Conservation (phyloP, 2,888 invertebrate genomes). For the Lepidocyrtoides sp. region DNA sequence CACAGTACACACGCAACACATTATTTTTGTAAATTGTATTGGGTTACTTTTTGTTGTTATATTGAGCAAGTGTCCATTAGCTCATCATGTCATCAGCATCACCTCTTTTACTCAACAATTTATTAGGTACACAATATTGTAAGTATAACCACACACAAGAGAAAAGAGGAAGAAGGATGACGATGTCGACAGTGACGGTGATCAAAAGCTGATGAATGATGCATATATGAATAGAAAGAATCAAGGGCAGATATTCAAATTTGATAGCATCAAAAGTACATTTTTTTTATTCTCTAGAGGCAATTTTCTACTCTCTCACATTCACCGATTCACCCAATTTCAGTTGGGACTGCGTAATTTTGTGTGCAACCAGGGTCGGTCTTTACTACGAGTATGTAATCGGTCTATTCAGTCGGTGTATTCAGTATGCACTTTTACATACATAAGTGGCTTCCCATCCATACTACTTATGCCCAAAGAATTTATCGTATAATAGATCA, state of each 20-base stretch:
- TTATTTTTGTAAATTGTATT: constrained; percentile 8
- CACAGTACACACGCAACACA: no score
- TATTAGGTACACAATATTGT: constrained; percentile 36
- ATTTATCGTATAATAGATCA: constrained; percentile 60
- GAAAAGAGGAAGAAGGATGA: constrained; percentile 51
- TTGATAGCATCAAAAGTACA: constrained; percentile 70
- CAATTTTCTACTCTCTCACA: constrained; percentile 49
- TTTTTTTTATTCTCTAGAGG: constrained; percentile 51
- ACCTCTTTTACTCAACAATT: constrained; percentile 58
- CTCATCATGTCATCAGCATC: constrained; percentile 65
- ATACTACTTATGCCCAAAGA: not conserved
- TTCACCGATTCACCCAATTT: constrained; percentile 71
- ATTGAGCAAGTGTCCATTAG: constrained; percentile 70
- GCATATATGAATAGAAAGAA: constrained; percentile 55
- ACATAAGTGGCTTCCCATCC: not conserved
- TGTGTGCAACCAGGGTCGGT: constrained; percentile 57
- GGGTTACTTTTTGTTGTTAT: constrained; percentile 21
- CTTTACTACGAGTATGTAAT: constrained; percentile 28
- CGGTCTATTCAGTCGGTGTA: not conserved
- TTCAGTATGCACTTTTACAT: constrained; percentile 9
- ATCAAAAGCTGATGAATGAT: constrained; percentile 68
- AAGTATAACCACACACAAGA: not conserved
- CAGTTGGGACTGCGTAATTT: constrained; percentile 9
- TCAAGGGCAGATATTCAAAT: constrained; percentile 76
- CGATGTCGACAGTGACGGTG: constrained; percentile 53